These are phyloP conservation scores for Drosophila ohnishii DNA, from an alignment of 1,140 invertebrate genomes.

Conservation along the genomic window DNA sequence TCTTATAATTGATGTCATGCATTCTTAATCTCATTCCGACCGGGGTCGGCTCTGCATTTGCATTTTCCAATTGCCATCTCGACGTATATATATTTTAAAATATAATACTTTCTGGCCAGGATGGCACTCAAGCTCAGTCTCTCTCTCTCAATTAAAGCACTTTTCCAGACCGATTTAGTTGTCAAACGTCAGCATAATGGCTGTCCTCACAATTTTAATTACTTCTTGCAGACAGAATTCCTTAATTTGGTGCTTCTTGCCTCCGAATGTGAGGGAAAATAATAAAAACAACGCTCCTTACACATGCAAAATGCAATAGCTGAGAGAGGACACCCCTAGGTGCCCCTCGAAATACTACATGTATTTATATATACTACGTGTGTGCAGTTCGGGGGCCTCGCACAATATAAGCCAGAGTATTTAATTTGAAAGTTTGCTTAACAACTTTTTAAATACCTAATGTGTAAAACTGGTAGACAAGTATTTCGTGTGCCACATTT, in stretches of 20 bases:
- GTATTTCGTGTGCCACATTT: slow-evolving; percentile 53
- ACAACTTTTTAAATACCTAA: slow-evolving; percentile 73
- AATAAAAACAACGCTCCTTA: slow-evolving; percentile 40
- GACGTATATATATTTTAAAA: slow-evolving; percentile 12
- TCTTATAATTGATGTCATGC: slow-evolving; percentile 79
- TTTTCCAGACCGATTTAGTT: slow-evolving; percentile 26
- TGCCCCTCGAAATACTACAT: not conserved
- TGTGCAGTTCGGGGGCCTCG: slow-evolving; percentile 36
- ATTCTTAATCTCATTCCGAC: slow-evolving; percentile 61
- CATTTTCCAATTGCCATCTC: slow-evolving; percentile 14
- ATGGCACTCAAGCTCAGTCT: slow-evolving; percentile 14
- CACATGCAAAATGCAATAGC: slow-evolving; percentile 65
- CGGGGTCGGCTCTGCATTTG: slow-evolving; percentile 37
- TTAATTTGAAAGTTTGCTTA: slow-evolving; percentile 74
- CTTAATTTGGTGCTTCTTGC: slow-evolving; percentile 54
- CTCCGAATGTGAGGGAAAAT: slow-evolving; percentile 13
- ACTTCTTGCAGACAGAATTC: slow-evolving; percentile 42
- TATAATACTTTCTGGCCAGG: slow-evolving; percentile 8
- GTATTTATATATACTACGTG: not conserved
- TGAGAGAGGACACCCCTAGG: slow-evolving; percentile 21
- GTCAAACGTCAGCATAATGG: slow-evolving; percentile 32
- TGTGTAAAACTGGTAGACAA: slow-evolving; percentile 48
- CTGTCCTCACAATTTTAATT: slow-evolving; percentile 42
- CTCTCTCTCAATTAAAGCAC: slow-evolving; percentile 23
- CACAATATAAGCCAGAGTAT: slow-evolving; percentile 62